phyloP scores from a whole-genome alignment of 1,140 invertebrate genomes.

The Batillaria attramentaria region DNA sequence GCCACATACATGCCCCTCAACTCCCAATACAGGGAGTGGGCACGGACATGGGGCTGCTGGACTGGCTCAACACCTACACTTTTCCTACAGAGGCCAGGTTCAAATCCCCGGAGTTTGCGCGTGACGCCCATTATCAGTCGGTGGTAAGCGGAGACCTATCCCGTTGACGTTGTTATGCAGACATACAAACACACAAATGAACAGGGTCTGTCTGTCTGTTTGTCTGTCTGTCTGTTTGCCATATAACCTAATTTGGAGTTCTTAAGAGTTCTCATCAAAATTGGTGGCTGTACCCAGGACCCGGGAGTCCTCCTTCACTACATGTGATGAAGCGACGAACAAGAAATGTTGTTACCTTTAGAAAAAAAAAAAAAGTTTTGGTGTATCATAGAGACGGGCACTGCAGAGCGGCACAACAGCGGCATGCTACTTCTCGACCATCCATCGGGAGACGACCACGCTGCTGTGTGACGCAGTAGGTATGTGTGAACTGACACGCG shows the following conservation, averaged over 20 bases:
- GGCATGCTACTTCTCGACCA: conserved; percentile 88
- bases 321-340: too few species aligned
- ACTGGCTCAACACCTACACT: conserved; percentile 90
- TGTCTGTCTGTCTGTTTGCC: too few species aligned
- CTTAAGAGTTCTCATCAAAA: background rate
- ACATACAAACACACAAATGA: background rate
- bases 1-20: conserved; percentile 91
- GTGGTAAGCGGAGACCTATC: conserved; percentile 78
- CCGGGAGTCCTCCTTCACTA: background rate
- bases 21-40: conserved; percentile 87
- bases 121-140: conserved; percentile 81
- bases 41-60: conserved; percentile 83
- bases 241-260: too few species aligned
- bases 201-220: too few species aligned
- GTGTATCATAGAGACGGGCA: conserved; percentile 77
- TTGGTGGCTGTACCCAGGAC: background rate
- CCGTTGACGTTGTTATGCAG: too few species aligned
- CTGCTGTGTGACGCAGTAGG: conserved; percentile 78
- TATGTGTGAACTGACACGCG: conserved; percentile 37
- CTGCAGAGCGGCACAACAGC: conserved; percentile 87
- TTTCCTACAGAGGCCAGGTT: conserved; percentile 88
- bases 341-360: too few species aligned
- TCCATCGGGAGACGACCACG: conserved; percentile 82
- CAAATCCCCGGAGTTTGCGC: conserved; percentile 80
- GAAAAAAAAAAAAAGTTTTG: too few species aligned